phyloP scores from a whole-genome alignment of 1,140 invertebrate species.

The Musca vetustissima region DNA sequence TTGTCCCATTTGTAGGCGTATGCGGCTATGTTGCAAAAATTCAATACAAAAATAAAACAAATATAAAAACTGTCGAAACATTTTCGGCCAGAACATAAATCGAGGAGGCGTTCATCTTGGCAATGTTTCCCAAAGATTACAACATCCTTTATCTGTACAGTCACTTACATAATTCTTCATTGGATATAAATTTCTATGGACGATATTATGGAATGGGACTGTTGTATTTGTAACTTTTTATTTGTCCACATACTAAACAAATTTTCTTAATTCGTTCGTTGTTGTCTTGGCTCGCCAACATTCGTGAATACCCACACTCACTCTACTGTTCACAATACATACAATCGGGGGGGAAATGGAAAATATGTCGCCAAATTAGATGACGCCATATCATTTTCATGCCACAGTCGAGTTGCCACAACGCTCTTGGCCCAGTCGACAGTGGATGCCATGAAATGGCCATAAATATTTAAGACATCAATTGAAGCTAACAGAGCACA shows the following conservation, averaged over 20 bases:
- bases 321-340: too few species aligned
- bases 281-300: too few species aligned
- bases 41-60: too few species aligned
- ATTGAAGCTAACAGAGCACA: constrained; percentile 4
- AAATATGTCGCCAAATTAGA: constrained; percentile 20
- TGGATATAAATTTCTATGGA: too few species aligned
- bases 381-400: constrained; percentile 18
- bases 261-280: neutral
- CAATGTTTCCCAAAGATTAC: neutral
- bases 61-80: too few species aligned
- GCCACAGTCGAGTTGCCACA: neutral
- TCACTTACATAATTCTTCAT: neutral
- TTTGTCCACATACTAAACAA: constrained; percentile 8
- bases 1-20: too few species aligned
- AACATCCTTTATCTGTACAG: constrained; percentile 1
- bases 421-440: neutral
- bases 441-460: too few species aligned
- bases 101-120: constrained; percentile 15
- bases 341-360: neutral
- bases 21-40: too few species aligned
- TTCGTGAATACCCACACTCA: too few species aligned
- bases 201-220: neutral
- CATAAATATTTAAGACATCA: neutral
- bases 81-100: neutral
- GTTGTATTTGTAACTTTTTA: neutral